A percentile compares a stretch with the other conserved stretches of the same genome.
phyloP scores from a whole-genome alignment of 2,888 invertebrate genomes.

The Mythimna impura region DNA sequence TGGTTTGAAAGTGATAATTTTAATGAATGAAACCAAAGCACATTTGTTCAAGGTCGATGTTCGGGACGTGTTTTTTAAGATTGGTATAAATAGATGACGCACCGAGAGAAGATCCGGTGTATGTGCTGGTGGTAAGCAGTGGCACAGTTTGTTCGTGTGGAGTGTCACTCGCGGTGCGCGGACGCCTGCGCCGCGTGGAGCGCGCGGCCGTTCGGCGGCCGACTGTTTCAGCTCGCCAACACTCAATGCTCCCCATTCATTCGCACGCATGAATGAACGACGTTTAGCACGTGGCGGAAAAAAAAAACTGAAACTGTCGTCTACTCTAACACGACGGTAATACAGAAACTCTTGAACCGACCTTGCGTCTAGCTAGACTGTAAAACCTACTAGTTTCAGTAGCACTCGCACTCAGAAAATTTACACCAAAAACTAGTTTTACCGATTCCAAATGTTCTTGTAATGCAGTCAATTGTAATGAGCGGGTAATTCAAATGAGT shows the following conservation, averaged over 20 bases:
- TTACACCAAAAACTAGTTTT: constrained; percentile 8
- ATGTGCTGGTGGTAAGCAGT: constrained; percentile 64
- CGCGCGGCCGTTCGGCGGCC: constrained; percentile 83
- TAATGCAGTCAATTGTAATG: neutral
- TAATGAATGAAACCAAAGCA: constrained; percentile 78
- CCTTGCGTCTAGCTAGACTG: constrained; percentile 51
- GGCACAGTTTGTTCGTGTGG: constrained; percentile 63
- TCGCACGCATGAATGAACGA: constrained; percentile 86
- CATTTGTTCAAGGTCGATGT: constrained; percentile 79
- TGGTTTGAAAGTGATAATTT: constrained; percentile 71
- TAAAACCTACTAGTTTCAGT: constrained; percentile 34
- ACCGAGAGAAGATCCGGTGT: constrained; percentile 80
- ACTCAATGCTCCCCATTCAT: constrained; percentile 79
- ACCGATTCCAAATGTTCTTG: neutral
- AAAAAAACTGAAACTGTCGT: constrained; percentile 80
- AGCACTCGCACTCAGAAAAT: neutral
- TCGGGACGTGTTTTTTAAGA: constrained; percentile 70
- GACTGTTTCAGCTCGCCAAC: constrained; percentile 78
- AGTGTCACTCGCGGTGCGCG: constrained; percentile 69
- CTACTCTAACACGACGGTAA: constrained; percentile 50
- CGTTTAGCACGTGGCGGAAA: constrained; percentile 81
- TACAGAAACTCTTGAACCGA: constrained; percentile 54
- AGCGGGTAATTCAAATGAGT: neutral
- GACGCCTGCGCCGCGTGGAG: constrained; percentile 80
- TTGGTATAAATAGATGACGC: constrained; percentile 82